Evolutionary conservation across 2,797 vertebrate species (phyloP).

Genomic region (Cossypha polioptera): DNA sequence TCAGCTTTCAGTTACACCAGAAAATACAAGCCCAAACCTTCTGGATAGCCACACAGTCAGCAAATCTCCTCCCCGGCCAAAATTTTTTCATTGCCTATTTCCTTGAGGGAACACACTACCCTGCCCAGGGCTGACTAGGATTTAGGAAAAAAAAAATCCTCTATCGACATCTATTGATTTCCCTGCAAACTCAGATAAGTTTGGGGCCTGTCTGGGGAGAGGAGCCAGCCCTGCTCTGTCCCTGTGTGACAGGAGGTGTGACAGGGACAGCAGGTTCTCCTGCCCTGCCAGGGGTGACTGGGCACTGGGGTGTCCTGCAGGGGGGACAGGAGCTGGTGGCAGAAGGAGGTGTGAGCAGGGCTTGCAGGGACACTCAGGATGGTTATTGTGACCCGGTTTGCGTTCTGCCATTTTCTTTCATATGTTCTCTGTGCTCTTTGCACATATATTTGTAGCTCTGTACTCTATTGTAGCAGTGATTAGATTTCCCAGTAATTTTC

Average conservation of each 20-base stretch:
- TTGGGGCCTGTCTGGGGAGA: not conserved
- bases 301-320: not conserved
- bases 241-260: not conserved
- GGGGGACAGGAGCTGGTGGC: not conserved
- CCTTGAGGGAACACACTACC: not conserved
- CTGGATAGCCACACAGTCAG: not conserved
- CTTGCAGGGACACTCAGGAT: not conserved
- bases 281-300: fast-evolving
- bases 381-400: fast-evolving
- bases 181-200: not conserved
- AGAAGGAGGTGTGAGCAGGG: fast-evolving
- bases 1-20: not conserved
- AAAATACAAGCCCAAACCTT: not conserved
- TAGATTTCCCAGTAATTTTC: not conserved
- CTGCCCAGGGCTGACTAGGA: not conserved
- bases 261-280: not conserved
- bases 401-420: not conserved
- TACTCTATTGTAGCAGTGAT: not conserved
- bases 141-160: not conserved
- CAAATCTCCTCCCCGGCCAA: not conserved
- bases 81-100: not conserved
- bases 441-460: not conserved
- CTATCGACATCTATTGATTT: not conserved
- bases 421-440: fast-evolving
- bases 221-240: not conserved